Evolutionary conservation across 2,113 vertebrate species (phyloP).

Genomic region (Esox niger): DNA sequence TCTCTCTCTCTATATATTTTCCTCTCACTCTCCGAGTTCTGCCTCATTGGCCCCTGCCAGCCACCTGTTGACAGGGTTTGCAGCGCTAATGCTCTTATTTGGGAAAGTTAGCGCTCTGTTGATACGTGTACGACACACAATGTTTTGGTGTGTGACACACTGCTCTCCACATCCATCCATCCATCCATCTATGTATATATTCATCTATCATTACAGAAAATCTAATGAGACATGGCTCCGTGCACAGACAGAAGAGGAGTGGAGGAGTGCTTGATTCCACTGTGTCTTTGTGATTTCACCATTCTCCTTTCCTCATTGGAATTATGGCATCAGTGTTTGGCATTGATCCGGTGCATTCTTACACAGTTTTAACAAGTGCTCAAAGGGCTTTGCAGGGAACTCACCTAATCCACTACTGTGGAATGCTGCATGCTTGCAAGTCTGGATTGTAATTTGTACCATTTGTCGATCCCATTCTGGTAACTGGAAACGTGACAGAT

Average conservation of each 20-base stretch:
- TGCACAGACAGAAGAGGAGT: conserved; percentile 39
- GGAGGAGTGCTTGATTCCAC: conserved; percentile 29
- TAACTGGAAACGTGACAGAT: conserved; percentile 3
- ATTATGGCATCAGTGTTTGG: background rate
- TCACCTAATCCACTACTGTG: background rate
- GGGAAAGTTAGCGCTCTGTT: conserved; percentile 45
- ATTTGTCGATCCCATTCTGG: background rate
- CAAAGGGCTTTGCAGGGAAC: too few species aligned
- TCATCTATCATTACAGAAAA: conserved; percentile 21
- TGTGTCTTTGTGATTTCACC: background rate
- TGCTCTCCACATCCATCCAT: conserved; percentile 27
- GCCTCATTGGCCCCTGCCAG: conserved; percentile 54
- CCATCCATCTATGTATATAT: too few species aligned
- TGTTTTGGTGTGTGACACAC: conserved; percentile 4
- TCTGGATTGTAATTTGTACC: too few species aligned
- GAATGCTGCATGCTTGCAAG: too few species aligned
- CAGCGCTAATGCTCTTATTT: conserved; percentile 49
- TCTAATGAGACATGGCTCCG: conserved; percentile 52
- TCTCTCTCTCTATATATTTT: conserved; percentile 47
- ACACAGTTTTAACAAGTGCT: too few species aligned
- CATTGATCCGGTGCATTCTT: background rate
- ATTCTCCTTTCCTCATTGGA: background rate
- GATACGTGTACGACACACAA: background rate
- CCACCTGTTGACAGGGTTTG: conserved; percentile 63
- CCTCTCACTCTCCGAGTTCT: conserved; percentile 52